Base-by-base conservation (phyloP, 2,113 vertebrate genomes). In the Glareola pratincola region DNA sequence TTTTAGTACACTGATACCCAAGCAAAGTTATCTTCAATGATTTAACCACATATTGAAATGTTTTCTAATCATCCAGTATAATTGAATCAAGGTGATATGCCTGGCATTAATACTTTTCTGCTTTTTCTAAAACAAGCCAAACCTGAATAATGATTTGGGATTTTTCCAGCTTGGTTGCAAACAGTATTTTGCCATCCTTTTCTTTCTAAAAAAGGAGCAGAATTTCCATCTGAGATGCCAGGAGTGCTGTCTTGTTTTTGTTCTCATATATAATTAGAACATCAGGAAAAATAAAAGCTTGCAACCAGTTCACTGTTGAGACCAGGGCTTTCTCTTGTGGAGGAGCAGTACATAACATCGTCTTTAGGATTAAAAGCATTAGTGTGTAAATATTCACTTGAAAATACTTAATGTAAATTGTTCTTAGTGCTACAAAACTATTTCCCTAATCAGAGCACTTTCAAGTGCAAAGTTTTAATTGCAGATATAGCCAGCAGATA, bases 181-280 rank as follows among this genome's bases (percentile, higher is more conserved):
- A 48, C 7, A 37, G 21, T 39, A 72, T 86, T 47, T 91, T 90
- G 19, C 36, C 79, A 92, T 83, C 27, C 11, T 94, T 82, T 64
- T 43, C 17, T 74, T 74, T 73, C 5, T 14, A 21, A 76, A 86
- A 93, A 91, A 36, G 27, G n/a, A 89, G 10, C 9, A 48, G 24
- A 94, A 74, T 94, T 97, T 94, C 88, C 92, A 87, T 84, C 76
- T 87, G 43, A 77, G 64, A 81, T 94, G 72, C 83, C 79, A 96
- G 59, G 41, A 96, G 32, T 54, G 34, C 30, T 81, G 47, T 90
- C 68, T 91, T 93, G 60, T 4, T 80, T 92, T 90, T 86, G 29
- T 90, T 96, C 92, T 90, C 83, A 86, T 90, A 51, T 86, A 92
- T 96, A 94, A 95, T 95, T 95, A 95, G 85, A 91, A 94, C 9